phyloP scores from a whole-genome alignment of 2,797 vertebrate species.

The Argyrosomus regius region DNA sequence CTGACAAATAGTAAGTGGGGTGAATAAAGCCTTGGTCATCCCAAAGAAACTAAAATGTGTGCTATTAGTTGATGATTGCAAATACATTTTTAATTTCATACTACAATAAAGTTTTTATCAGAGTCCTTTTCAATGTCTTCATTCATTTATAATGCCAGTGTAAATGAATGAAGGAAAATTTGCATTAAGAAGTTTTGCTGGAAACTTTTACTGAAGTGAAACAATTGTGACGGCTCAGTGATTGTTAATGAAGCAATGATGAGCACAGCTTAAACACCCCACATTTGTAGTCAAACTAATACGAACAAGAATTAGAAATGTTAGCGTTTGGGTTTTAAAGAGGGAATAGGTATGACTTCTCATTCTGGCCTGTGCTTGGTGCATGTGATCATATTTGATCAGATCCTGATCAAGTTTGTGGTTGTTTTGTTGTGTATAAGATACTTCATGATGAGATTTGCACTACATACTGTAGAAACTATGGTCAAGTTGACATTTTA shows the following conservation, averaged over 20 bases:
- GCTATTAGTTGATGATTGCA: constrained; percentile 35
- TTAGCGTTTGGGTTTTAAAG: constrained; percentile 13
- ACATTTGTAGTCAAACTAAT: constrained; percentile 13
- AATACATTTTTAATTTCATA: constrained; percentile 31
- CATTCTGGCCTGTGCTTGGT: constrained; percentile 58
- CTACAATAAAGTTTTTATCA: constrained; percentile 36
- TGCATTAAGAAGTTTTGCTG: constrained; percentile 20
- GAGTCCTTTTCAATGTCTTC: constrained; percentile 19
- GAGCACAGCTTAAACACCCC: constrained; percentile 31
- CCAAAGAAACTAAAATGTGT: constrained; percentile 5
- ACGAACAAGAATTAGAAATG: background rate
- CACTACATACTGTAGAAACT: constrained; percentile 58
- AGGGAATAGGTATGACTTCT: constrained; percentile 25
- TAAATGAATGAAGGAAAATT: constrained; percentile 32
- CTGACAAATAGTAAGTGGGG: constrained; percentile 31
- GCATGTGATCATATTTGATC: constrained; percentile 64
- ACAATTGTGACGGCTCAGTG: constrained; percentile 40
- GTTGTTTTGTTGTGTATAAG: constrained; percentile 50
- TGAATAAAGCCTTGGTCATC: constrained; percentile 46
- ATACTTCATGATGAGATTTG: constrained; percentile 67
- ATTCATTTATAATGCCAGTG: constrained; percentile 27
- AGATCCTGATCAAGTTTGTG: constrained; percentile 43
- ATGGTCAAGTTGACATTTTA: constrained; percentile 16
- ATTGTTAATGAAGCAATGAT: constrained; percentile 43
- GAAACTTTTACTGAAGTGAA: constrained; percentile 37